Base-by-base conservation (phyloP, 2,797 vertebrate genomes). In the Eutrigla gurnardus region DNA sequence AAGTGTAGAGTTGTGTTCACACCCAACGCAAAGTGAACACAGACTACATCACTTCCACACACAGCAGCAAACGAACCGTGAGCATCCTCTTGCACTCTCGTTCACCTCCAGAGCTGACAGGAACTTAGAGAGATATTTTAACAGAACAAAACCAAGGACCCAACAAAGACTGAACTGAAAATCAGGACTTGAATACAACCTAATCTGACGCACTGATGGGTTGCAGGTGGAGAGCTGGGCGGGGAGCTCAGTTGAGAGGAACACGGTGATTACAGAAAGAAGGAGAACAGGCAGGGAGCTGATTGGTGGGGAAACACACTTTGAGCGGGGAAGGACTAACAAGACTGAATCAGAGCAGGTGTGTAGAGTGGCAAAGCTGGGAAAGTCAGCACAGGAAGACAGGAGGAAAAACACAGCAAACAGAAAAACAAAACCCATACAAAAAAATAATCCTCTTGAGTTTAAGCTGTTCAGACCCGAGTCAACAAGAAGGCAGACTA, bases 91-190 rank as follows among this genome's bases (percentile, higher is more conserved):
- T 33, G 45, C 62, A 40, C 59, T 68, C 9, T 0, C 13, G 17
- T 62, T 80, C 70, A 82, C 70, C 74, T 68, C 49, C 76, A 85
- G 71, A 68, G 39, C 49, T 75, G 59, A 58, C 57, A 25, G 57
- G 57, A 59, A 18, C 37, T 40, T 58, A 9, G 9, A 39, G 36
- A 58, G 10, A 18, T 15, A 32, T 39, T n/a, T 17, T n/a, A 39
- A 57, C 17, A 0, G 36, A 58, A 58, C 17, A 57, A 10, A 58
- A 58, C 15, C 36, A 18, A n/a, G 3, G n/a, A 58, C 18, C 17
- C 9, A 50, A 47, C 46, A 47, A 47, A 47, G 46, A 47, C 47
- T 10, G 47, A 50, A 8, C n/a, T 18, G 47, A 50, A 49, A 49
- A 17, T 17, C 15, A 8, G 17, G 46, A 47, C 15, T 7, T 47